Conservation (phyloP, 2,888 invertebrate species). For the Nasonia oneida region DNA sequence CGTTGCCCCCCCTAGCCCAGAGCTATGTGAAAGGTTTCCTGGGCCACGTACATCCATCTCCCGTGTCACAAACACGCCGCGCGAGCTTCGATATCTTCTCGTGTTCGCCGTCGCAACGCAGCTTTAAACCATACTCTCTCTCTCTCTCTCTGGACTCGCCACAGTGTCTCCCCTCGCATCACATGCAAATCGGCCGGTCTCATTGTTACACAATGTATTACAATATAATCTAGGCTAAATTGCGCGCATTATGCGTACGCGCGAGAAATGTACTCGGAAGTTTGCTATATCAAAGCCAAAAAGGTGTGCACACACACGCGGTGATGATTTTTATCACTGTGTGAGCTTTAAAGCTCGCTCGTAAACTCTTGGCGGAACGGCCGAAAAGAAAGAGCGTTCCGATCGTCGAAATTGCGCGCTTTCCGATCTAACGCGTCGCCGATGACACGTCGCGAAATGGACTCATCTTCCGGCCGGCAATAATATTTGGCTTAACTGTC, state of each 20-base stretch:
- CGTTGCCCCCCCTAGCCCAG: slow-evolving; percentile 28
- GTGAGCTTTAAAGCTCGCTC: slow-evolving; percentile 17
- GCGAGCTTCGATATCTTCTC: not conserved
- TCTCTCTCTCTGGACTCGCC: not conserved
- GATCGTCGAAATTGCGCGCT: not conserved
- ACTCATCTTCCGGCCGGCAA: not conserved
- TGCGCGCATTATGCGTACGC: not conserved
- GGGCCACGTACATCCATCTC: slow-evolving; percentile 72
- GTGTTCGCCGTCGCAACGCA: not conserved
- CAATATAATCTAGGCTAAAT: too few species aligned
- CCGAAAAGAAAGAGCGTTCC: not conserved
- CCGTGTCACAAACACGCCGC: slow-evolving; percentile 71
- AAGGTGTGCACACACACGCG: not conserved
- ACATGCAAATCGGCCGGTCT: not conserved
- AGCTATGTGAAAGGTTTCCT: slow-evolving; percentile 43
- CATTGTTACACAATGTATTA: too few species aligned
- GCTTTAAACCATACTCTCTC: not conserved
- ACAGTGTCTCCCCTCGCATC: not conserved
- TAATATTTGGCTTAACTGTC: slow-evolving; percentile 29
- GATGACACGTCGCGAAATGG: not conserved
- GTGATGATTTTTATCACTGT: slow-evolving; percentile 6
- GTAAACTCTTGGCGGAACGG: not conserved
- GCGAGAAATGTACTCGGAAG: not conserved
- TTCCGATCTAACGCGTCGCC: not conserved
- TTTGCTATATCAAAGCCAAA: not conserved